Conservation (phyloP, 53 echinoderm and acorn worm genomes). For the Paracentrotus lividus region DNA sequence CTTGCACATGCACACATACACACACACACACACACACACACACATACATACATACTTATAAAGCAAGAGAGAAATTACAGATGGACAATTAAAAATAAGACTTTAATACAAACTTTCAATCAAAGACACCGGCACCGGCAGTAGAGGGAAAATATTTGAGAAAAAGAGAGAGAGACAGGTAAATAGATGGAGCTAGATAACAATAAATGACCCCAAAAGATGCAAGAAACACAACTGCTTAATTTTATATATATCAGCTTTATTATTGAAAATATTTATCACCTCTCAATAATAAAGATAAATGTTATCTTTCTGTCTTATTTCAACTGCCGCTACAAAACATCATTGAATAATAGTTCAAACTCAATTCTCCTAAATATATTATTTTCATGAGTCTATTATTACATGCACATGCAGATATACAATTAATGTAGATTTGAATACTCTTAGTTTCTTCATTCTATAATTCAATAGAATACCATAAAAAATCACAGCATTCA, state of each 20-base stretch:
- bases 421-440: neutral
- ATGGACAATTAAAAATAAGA: no score
- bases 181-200: neutral
- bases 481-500: neutral
- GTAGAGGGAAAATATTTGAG: no score
- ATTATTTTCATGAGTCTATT: neutral
- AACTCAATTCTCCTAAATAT: neutral
- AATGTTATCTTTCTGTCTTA: neutral
- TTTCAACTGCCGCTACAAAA: neutral
- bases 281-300: neutral
- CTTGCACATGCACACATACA: no score
- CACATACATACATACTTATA: no score
- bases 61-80: no score
- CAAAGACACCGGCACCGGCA: no score
- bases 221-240: neutral
- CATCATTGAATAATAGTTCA: neutral
- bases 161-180: neutral
- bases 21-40: no score
- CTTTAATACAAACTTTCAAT: no score
- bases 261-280: slow-evolving; percentile 19
- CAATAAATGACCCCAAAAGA: neutral
- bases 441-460: neutral
- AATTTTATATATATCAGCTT: neutral
- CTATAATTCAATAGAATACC: neutral
- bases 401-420: neutral